phyloP scores from a whole-genome alignment of 2,888 invertebrate species.

The Syritta pipiens region DNA sequence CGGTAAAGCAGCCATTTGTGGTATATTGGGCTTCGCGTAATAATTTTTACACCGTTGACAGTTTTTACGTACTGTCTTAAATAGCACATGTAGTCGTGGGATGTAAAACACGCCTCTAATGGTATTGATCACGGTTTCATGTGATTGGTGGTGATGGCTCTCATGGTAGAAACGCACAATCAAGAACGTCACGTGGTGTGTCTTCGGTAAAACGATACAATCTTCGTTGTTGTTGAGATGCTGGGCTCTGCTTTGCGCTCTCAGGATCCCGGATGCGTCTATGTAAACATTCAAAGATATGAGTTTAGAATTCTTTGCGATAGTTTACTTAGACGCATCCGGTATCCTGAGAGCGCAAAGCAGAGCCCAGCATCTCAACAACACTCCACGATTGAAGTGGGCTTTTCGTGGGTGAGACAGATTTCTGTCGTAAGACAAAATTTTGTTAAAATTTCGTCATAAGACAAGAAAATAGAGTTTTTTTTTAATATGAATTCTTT shows the following conservation, averaged over 20 bases:
- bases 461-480: no score
- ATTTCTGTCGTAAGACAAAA: no score
- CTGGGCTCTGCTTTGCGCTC: not conserved
- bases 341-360: not conserved
- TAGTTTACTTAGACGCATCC: not conserved
- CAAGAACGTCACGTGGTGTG: constrained; percentile 59
- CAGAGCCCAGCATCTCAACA: not conserved
- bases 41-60: not conserved
- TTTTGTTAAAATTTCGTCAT: no score
- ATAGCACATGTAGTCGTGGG: not conserved
- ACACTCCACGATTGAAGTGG: no score
- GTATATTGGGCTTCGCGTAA: not conserved
- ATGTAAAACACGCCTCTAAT: constrained; percentile 16
- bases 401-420: no score
- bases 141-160: constrained; percentile 20
- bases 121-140: constrained; percentile 25
- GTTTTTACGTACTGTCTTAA: not conserved
- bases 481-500: no score
- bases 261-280: not conserved
- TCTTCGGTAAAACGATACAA: constrained; percentile 32
- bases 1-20: not conserved
- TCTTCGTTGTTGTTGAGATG: constrained; percentile 1
- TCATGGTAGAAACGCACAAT: constrained; percentile 24
- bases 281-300: no score
- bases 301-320: no score